phyloP scores from a whole-genome alignment of 1,140 invertebrate genomes.

The Aphidius ervi region DNA sequence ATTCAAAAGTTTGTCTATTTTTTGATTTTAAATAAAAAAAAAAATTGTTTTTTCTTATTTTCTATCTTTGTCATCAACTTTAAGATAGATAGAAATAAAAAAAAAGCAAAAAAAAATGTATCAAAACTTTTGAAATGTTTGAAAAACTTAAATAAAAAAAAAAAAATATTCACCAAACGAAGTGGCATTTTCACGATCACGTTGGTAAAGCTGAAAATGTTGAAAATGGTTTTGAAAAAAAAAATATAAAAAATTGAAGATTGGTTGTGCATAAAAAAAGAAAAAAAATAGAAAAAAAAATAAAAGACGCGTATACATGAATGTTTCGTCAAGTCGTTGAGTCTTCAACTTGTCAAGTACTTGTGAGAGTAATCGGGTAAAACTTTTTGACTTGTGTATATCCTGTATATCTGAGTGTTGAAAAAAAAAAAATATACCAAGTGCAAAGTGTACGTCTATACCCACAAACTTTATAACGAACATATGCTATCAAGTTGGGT shows the following conservation, averaged over 20 bases:
- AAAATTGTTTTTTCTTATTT: no score
- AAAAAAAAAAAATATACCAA: background rate
- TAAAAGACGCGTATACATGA: no score
- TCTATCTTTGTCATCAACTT: no score
- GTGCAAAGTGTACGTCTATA: no score
- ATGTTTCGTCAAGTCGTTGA: no score
- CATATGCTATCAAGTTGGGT: constrained; percentile 1
- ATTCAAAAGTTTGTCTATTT: no score
- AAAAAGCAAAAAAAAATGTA: no score
- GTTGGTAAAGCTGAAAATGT: no score
- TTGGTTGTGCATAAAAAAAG: background rate
- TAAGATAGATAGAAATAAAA: no score
- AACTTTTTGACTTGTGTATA: constrained; percentile 6
- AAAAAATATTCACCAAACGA: constrained; percentile 4
- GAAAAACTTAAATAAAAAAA: background rate
- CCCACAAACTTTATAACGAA: constrained; percentile 11
- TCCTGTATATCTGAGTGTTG: background rate
- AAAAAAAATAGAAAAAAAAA: background rate
- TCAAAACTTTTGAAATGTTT: no score
- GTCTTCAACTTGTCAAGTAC: background rate
- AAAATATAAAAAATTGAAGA: background rate
- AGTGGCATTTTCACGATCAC: constrained; percentile 1
- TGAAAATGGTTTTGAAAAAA: no score
- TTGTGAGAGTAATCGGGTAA: constrained; percentile 12
- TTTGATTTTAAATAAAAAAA: no score